Base-by-base conservation (phyloP, 2,888 invertebrate genomes). In the Mythimna loreyi region DNA sequence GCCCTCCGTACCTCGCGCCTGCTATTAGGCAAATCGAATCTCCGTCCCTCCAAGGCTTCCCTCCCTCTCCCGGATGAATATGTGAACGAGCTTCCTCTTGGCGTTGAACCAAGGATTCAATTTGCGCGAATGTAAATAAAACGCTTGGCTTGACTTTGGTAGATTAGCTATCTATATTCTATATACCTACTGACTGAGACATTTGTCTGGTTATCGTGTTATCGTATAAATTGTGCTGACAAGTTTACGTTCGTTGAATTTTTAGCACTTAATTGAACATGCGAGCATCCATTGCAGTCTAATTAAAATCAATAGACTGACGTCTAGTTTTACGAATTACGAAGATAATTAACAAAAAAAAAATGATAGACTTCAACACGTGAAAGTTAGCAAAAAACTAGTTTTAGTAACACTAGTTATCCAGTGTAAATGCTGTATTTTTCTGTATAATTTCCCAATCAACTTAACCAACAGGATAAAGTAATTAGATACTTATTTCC, bases 11-110 rank as follows among this genome's bases (percentile, higher is more conserved):
- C 91, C 89, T 87, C 90, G 85, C 92, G 89, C 89, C 90, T 87
- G 91, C 94, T 95, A 95, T 96, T 96, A 96, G 95, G 95, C 95
- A 96, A 96, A 96, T 95, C 95, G 95, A 96, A 96, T 95, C 92
- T 93, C 80, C 82, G 81, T 89, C 89, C 90, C 84, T 89, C 86
- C 84, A 79, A 65, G 79, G 83, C 83, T 83, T 84, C 75, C 83
- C 76, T 81, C 83, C 82, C 67, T 60, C 81, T 62, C 65, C 50
- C 62, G 56, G 72, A 69, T 70, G 89, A 87, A 90, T 92, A 92
- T 92, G 87, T 89, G 91, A 87, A 85, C 86, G 87, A 87, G 87
- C 81, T 88, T 89, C 88, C 87, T 90, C 88, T 93, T 94, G 93
- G 94, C 94, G 86, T 85, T 64, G 90, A 85, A 93, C 92, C 94